Evolutionary conservation across 2,888 invertebrate species (phyloP), one percentile per base, ranked within the genome.

Genomic region (Blera fallax): DNA sequence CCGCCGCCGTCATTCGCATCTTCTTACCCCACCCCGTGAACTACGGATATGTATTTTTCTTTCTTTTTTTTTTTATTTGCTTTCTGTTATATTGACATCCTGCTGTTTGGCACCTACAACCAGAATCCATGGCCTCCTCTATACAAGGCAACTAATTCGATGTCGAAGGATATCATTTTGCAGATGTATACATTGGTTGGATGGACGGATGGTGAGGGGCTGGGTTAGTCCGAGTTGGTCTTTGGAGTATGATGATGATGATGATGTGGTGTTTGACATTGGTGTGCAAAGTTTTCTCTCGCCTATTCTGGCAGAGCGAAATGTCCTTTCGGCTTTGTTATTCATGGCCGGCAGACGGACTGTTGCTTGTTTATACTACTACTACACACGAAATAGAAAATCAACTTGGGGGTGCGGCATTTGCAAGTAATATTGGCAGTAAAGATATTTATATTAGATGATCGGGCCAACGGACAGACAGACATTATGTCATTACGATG

Each of bases 81-180:
- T 73, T 48, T 70, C 29, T 21, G 58, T 76, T 60, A 81, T 70
- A 85, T 72, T 77, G 77, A 85, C 70, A 58, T 60, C 81, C 81
- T 81, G 85, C 85, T 85, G 85, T 77, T 80, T 81, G 85, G 72
- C 85, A 85, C 85, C 85, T 85, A 81, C 72, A 65, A 52, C 7
- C 37, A 48, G 24, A 24, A 8, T 24, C 37, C 43, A 52, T 56
- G n/a, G n/a, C 48, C 10, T 56, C 29, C 4, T 14, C 5, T 29
- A 27, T 27, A 16, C 34, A 62, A 48, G 29, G 24, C 45, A 43
- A 74, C 80, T 74, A 80, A 84, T 84, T 84, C 64, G 34, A 80
- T 74, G 62, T 80, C 84, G 84, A 80, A 80, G 80, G 80, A 80
- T 80, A 80, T 83, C 48, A 74, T 74, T 74, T 70, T 70, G 67